Evolutionary conservation across 2,113 vertebrate species (phyloP).

Genomic region (Phaethon lepturus): DNA sequence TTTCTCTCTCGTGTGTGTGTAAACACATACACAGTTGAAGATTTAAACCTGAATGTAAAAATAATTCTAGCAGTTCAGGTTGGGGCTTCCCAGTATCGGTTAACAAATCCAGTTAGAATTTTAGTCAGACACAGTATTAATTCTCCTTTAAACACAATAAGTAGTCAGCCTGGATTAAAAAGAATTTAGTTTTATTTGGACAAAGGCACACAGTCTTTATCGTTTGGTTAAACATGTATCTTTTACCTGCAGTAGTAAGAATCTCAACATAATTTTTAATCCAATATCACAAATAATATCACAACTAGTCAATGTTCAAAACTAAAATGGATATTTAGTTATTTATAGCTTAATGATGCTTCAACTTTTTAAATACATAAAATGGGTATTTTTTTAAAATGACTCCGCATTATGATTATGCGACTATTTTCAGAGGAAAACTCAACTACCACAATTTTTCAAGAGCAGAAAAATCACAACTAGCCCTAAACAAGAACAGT

Average conservation of each 20-base stretch:
- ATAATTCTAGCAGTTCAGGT: background rate
- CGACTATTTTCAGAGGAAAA: constrained; percentile 25
- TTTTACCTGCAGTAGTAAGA: constrained; percentile 41
- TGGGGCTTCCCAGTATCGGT: background rate
- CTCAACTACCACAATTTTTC: constrained; percentile 17
- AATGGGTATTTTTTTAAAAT: background rate
- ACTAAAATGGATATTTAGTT: constrained; percentile 41
- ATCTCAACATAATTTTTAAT: constrained; percentile 30
- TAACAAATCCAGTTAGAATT: background rate
- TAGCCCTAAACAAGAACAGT: constrained; percentile 21
- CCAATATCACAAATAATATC: background rate
- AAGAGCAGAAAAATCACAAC: constrained; percentile 1
- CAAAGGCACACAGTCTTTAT: constrained; percentile 38
- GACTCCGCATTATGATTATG: background rate
- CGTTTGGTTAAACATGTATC: constrained; percentile 4
- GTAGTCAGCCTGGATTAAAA: constrained; percentile 24
- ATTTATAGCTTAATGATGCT: constrained; percentile 41
- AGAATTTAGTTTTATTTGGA: constrained; percentile 51
- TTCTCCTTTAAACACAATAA: background rate
- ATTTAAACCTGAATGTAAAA: background rate
- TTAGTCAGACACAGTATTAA: background rate
- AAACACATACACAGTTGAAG: background rate
- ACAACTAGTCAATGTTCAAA: constrained; percentile 44
- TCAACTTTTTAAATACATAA: constrained; percentile 48
- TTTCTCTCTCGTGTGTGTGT: background rate